Conservation (phyloP, 1,140 invertebrate species). For the Drosophila aff. region DNA sequence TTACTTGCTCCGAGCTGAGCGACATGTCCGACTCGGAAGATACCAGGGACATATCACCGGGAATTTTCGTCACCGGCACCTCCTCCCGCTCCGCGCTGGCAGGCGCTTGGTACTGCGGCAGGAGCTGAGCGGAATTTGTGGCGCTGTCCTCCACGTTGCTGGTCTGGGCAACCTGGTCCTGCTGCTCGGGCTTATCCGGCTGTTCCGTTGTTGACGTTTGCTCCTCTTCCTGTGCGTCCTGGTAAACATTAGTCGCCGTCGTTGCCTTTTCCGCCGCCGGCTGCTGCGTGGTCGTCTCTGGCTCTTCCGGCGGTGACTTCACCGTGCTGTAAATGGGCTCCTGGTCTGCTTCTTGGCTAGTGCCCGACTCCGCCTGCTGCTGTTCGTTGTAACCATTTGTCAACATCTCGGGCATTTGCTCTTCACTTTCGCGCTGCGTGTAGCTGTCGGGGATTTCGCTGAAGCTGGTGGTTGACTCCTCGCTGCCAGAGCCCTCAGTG, state of each 20-base stretch:
- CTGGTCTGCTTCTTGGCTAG: neutral
- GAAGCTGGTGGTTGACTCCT: conserved; percentile 38
- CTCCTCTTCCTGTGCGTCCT: conserved; percentile 42
- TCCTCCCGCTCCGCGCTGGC: conserved; percentile 16
- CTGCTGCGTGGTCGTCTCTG: conserved; percentile 31
- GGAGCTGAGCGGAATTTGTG: conserved; percentile 59
- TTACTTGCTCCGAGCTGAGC: conserved; percentile 56
- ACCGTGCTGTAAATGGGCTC: conserved; percentile 20
- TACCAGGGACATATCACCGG: conserved; percentile 66
- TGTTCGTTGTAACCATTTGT: conserved; percentile 72
- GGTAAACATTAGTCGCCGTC: conserved; percentile 51
- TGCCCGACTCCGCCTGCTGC: conserved; percentile 27
- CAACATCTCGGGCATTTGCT: conserved; percentile 71
- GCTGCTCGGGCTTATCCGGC: conserved; percentile 23
- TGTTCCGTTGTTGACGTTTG: conserved; percentile 46
- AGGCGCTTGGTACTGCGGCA: conserved; percentile 54
- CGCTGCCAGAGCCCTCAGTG: conserved; percentile 30
- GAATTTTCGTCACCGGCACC: conserved; percentile 59
- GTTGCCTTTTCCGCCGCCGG: conserved; percentile 27
- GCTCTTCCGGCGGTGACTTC: conserved; percentile 30
- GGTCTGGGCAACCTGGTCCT: conserved; percentile 25
- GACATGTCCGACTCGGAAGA: conserved; percentile 63
- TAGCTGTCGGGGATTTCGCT: conserved; percentile 15
- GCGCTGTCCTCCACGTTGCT: conserved; percentile 54
- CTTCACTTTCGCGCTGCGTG: conserved; percentile 45